phyloP scores from a whole-genome alignment of 35 echinoderm and acorn worm species.

The Hemicentrotus pulcherrimus region DNA sequence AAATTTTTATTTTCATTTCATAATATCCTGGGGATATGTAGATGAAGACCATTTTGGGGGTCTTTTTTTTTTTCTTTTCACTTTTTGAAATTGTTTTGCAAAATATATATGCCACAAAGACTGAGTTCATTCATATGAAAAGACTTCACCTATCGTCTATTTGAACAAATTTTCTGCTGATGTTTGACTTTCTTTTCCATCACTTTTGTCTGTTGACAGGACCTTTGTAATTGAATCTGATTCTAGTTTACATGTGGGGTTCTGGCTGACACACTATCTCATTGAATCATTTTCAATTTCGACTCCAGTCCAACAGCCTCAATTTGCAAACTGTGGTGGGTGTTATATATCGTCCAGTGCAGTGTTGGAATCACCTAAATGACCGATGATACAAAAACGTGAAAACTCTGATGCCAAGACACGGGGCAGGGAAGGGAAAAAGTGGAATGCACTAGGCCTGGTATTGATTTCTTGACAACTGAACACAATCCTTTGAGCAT shows the following conservation, averaged over 20 bases:
- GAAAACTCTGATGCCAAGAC: not conserved
- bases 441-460: not conserved
- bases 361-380: not conserved
- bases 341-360: not conserved
- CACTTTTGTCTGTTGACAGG: not conserved
- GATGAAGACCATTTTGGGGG: too few relatives aligned
- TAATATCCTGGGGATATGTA: too few relatives aligned
- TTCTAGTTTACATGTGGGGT: not conserved
- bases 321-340: not conserved
- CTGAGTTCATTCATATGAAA: not conserved
- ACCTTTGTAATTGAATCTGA: not conserved
- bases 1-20: too few relatives aligned
- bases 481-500: not conserved
- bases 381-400: not conserved
- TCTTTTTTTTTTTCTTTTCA: not conserved
- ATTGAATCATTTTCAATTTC: too few relatives aligned
- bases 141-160: not conserved
- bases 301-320: not conserved
- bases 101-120: not conserved
- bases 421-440: not conserved
- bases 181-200: not conserved
- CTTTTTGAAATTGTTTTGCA: not conserved
- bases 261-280: not conserved
- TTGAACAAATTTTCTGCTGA: not conserved
- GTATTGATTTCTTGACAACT: not conserved